A percentile compares a stretch with the other conserved stretches of the same genome.
Evolutionary conservation across 2,888 invertebrate genomes (phyloP).

Genomic region (Phortica okadai): DNA sequence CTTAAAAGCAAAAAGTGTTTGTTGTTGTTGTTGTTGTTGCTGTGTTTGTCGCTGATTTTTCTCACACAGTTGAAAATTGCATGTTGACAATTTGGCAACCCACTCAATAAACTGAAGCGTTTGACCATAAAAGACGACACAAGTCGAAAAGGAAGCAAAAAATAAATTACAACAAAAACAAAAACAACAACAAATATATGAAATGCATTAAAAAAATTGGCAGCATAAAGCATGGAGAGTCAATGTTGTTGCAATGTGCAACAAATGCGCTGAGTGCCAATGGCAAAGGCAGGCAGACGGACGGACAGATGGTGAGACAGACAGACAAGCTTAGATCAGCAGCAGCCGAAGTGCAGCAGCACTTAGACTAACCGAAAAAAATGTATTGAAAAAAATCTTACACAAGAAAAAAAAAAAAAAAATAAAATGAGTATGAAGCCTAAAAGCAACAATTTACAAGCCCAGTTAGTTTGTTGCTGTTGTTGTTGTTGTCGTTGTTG

Average conservation of each 20-base stretch:
- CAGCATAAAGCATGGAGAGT: background rate
- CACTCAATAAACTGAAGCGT: constrained; percentile 24
- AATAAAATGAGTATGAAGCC: constrained; percentile 7
- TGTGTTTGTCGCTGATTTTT: background rate
- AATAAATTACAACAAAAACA: background rate
- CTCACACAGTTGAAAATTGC: constrained; percentile 19
- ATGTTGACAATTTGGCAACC: constrained; percentile 16
- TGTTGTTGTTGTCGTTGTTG: background rate
- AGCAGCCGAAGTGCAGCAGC: background rate
- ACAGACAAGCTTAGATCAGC: background rate
- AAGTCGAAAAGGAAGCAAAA: background rate
- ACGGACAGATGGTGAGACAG: background rate
- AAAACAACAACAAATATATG: constrained; percentile 9
- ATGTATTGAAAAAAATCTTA: background rate
- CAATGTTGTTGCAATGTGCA: background rate
- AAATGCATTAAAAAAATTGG: constrained; percentile 11
- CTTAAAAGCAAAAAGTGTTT: background rate
- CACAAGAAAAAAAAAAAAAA: constrained; percentile 5
- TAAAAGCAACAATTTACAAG: constrained; percentile 31
- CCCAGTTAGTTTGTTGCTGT: constrained; percentile 1
- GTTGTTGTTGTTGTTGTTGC: background rate
- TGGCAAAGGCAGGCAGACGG: constrained; percentile 1
- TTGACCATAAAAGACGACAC: constrained; percentile 28
- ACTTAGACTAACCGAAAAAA: too few species aligned
- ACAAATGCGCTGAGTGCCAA: constrained; percentile 24